Percentiles rank a stretch among this genome's conserved stretches.
phyloP scores from a whole-genome alignment of 2,888 invertebrate genomes.

The Dermolepida albohirtum region DNA sequence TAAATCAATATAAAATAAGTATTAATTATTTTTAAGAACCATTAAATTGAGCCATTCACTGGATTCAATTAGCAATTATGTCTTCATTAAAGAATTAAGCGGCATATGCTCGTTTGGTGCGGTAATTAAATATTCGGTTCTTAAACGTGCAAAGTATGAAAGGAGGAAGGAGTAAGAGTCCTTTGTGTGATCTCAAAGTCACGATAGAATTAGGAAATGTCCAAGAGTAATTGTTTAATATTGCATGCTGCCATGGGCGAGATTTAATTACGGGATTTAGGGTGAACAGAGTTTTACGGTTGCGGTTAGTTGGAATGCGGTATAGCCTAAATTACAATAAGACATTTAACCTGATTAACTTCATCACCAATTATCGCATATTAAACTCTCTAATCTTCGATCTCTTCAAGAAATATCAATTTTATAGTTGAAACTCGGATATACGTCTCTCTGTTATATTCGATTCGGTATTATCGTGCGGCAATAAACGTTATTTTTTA shows the following conservation, averaged over 20 bases:
- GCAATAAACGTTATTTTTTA: constrained; percentile 35
- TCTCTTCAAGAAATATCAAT: too few relatives aligned
- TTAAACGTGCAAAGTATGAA: too few relatives aligned
- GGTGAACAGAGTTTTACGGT: constrained; percentile 44
- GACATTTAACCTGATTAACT: constrained; percentile 49
- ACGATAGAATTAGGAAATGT: constrained; percentile 16
- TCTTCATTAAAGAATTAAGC: too few relatives aligned
- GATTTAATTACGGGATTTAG: constrained; percentile 48
- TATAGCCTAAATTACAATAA: constrained; percentile 47
- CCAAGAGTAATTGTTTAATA: constrained; percentile 29
- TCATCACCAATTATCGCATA: constrained; percentile 49
- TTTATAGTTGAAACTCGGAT: too few relatives aligned
- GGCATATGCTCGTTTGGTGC: too few relatives aligned
- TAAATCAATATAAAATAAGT: too few relatives aligned
- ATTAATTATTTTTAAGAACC: too few relatives aligned
- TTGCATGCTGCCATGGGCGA: constrained; percentile 38
- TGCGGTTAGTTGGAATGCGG: constrained; percentile 44
- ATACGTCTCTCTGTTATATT: constrained; percentile 1
- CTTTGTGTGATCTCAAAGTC: too few relatives aligned
- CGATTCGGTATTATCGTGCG: constrained; percentile 18
- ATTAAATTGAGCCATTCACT: too few relatives aligned
- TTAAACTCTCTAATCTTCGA: constrained; percentile 45
- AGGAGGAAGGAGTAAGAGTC: too few relatives aligned
- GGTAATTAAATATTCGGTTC: too few relatives aligned
- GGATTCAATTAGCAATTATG: too few relatives aligned